Evolutionary conservation across 2,113 vertebrate species (phyloP).

Genomic region (Vombatus ursinus): DNA sequence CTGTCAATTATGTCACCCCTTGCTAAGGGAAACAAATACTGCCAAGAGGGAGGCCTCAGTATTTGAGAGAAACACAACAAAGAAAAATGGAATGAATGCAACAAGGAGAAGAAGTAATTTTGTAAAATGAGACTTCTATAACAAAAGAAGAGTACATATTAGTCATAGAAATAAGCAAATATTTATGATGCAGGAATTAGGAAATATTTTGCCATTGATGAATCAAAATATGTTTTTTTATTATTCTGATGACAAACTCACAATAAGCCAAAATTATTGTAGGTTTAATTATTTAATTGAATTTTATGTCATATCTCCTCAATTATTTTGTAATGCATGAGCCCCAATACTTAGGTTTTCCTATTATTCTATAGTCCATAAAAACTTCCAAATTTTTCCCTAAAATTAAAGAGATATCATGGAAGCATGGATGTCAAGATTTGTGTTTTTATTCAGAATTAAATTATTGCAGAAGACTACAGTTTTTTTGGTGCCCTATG

Average conservation of each 20-base stretch:
- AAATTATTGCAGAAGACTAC: no score
- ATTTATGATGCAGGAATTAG: constrained; percentile 6
- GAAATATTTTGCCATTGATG: background rate
- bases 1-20: constrained; percentile 38
- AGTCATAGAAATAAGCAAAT: background rate
- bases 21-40: constrained; percentile 29
- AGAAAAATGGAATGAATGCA: constrained; percentile 3
- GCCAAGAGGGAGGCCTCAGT: background rate
- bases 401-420: no score
- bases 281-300: background rate
- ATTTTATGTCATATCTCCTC: background rate
- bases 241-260: background rate
- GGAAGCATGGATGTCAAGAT: no score
- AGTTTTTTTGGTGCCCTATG: no score
- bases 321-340: background rate
- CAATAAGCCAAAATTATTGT: no score
- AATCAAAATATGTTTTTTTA: constrained; percentile 5
- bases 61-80: constrained; percentile 28
- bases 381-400: no score
- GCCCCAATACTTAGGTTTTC: background rate
- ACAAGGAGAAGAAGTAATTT: background rate
- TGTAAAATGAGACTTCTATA: background rate
- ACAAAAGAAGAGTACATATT: background rate
- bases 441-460: no score
- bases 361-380: no score